Base-by-base conservation (phyloP, 2,797 vertebrate species). In the Spondyliosoma cantharus region DNA sequence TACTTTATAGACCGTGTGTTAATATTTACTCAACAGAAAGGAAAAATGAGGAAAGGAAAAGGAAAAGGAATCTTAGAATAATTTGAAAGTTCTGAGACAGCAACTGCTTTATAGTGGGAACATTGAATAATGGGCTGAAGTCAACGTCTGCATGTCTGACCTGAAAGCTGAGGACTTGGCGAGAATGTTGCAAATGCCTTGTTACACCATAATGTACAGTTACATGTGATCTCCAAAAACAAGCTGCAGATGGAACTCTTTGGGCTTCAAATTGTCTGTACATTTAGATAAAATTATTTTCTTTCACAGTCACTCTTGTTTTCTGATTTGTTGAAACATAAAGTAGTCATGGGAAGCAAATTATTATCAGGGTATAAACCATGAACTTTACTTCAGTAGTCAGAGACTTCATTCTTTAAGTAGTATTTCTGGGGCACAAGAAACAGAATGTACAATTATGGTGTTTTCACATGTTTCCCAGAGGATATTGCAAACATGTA, bases 401-500 rank as follows among this genome's bases (percentile, higher is more conserved):
- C 19, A 17, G 5, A 16, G 53, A 32, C 16, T 32, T 15, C 37
- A 17, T 17, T 66, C 8, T 20, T 29, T 7, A 45, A 57, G 6
- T 6, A 29, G 7, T 53, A 7, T 27, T 52, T 66, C 37, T 58
- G 0, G 46, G 7, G 14, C 37, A 22, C 11, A n/a, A 24, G 14
- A 43, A 22, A 19, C 20, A 37, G 49, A n/a, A 27, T 20, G 5
- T 58, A 15, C 29, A 24, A 46, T 60, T 7, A 37, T 52, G 65
- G 45, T 69, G 29, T 59, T 71, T 72, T 72, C 49, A 29, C 49
- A 42, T n/a, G 16, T 50, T 24, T 50, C n/a, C 11, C 56, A 11
- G 15, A 71, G 56, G 19, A 14, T 22, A 3, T 15, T 60, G 58
- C 13, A 45, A 15, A 45, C 42, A 14, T 43, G 12, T 43, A 45